A percentile compares a stretch with the other conserved stretches of the same genome.
These are phyloP conservation scores for Athalia rosae DNA, from an alignment of 2,888 invertebrate genomes.

Conservation along the genomic window DNA sequence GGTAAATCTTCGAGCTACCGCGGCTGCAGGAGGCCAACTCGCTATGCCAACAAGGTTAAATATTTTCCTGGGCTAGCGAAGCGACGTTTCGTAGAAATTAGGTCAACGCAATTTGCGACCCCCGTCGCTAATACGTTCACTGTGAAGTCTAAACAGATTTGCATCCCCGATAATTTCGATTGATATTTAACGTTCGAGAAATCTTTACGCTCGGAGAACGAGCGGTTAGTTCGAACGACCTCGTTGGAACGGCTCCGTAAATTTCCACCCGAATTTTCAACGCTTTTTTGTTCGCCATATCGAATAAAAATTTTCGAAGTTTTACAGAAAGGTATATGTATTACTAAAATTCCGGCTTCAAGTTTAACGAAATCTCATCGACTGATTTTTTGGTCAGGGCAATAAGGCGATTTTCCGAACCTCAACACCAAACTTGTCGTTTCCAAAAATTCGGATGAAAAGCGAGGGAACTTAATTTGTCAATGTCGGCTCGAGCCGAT, in stretches of 20 bases:
- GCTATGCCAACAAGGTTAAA: constrained; percentile 27
- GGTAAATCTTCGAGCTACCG: constrained; percentile 10
- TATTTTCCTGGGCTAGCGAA: constrained; percentile 15
- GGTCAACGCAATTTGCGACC: constrained; percentile 31
- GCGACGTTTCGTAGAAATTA: constrained; percentile 13
- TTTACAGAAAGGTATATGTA: too few species aligned
- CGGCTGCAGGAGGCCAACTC: not conserved
- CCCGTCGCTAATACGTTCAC: not conserved
- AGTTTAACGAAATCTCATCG: too few species aligned
- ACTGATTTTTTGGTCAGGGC: too few species aligned
- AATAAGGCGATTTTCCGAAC: too few species aligned
- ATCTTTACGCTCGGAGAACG: constrained; percentile 21
- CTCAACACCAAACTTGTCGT: too few species aligned
- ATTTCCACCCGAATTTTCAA: too few species aligned
- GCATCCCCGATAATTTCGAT: constrained; percentile 14
- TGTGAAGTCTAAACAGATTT: constrained; percentile 22
- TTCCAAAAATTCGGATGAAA: too few species aligned
- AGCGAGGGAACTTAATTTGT: constrained; percentile 9
- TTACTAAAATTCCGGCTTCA: too few species aligned
- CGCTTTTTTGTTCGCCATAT: too few species aligned
- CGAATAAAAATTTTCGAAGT: too few species aligned
- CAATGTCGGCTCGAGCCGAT: constrained; percentile 19
- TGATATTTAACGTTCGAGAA: constrained; percentile 28
- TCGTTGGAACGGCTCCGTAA: too few species aligned
- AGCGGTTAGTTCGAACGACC: not conserved